These are phyloP conservation scores for Polypterus senegalus DNA, from an alignment of 2,113 vertebrate genomes.

Conservation along the genomic window DNA sequence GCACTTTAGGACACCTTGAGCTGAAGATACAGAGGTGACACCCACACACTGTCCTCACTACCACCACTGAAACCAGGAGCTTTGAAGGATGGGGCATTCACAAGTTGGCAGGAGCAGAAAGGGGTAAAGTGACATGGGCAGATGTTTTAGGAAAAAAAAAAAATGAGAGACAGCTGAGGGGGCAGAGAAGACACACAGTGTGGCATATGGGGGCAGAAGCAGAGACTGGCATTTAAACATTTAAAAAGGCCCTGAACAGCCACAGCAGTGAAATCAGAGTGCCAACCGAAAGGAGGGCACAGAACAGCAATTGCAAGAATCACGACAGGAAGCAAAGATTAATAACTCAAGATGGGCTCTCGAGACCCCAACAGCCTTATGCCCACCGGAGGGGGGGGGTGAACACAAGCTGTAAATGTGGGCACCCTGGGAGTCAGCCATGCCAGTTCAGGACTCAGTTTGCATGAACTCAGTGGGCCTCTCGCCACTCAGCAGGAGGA, in stretches of 20 bases:
- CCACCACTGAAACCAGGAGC: constrained; percentile 3
- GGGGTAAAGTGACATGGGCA: constrained; percentile 6
- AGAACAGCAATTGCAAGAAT: constrained; percentile 35
- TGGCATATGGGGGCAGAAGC: constrained; percentile 26
- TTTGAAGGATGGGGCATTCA: constrained; percentile 1
- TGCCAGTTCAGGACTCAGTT: too few species aligned
- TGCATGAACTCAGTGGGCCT: too few species aligned
- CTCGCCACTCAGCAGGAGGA: neutral
- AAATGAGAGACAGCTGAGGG: constrained; percentile 24
- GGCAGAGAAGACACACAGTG: constrained; percentile 21
- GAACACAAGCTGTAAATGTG: too few species aligned
- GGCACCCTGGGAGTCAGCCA: too few species aligned
- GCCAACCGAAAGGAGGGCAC: constrained; percentile 51
- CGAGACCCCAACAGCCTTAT: too few species aligned
- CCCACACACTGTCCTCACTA: neutral
- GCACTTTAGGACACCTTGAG: neutral
- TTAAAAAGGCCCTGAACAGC: too few species aligned
- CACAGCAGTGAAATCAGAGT: constrained; percentile 17
- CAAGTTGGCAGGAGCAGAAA: too few species aligned
- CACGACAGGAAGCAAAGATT: constrained; percentile 11
- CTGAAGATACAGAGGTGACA: neutral
- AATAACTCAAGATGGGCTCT: too few species aligned
- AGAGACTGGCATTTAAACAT: constrained; percentile 50
- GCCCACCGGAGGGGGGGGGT: too few species aligned
- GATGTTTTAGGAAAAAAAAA: constrained; percentile 17